Evolutionary conservation across 2,113 vertebrate genomes (phyloP), one percentile per base, ranked within the genome.

Genomic region (Salvelinus alpinus): DNA sequence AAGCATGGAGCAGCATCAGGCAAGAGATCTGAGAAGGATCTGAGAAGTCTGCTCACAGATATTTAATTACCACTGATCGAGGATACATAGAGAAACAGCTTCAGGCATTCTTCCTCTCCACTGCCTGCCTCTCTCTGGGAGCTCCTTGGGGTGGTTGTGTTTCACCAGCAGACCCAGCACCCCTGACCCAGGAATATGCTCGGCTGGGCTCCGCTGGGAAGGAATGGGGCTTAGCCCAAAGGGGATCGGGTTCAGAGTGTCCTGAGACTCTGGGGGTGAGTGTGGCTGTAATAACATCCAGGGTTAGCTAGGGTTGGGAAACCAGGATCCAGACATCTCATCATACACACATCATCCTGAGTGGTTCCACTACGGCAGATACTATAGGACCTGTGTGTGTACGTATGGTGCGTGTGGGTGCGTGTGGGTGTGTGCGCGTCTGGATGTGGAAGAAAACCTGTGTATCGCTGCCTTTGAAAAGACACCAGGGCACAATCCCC

Each of bases 241-340:
- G 80, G 75, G 84, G 78, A 86, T 70, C 83, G 82, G 78, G 85
- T 90, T 90, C 84, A 81, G 80, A 80, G 82, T 85, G 85, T 88
- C 88, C 85, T 73, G 78, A 67, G 81, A 83, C 80, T 48, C 80
- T 34, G 73, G 59, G 75, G 76, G 82, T 75, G 74, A 38, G 72
- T 51, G 34, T 78, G 85, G 86, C 82, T 90, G 74, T 88, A 91
- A 92, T 92, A 91, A 87, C 86, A 92, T 88, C 89, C 88, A 79
- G 80, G 84, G 87, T 88, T 82, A 88, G 83, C 80, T 88, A 72
- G 84, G 72, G 71, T 78, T 54, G 51, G 51, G 51, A 54, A 54
- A 54, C 51, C 51, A 16, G 12, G 51, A 54, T 5, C 13, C 16
- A 18, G 79, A 0, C 70, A 85, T 85, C 79, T 83, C 82, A 75